Base-by-base conservation (phyloP, 2,888 invertebrate species). In the Agrenia bidenticulata region DNA sequence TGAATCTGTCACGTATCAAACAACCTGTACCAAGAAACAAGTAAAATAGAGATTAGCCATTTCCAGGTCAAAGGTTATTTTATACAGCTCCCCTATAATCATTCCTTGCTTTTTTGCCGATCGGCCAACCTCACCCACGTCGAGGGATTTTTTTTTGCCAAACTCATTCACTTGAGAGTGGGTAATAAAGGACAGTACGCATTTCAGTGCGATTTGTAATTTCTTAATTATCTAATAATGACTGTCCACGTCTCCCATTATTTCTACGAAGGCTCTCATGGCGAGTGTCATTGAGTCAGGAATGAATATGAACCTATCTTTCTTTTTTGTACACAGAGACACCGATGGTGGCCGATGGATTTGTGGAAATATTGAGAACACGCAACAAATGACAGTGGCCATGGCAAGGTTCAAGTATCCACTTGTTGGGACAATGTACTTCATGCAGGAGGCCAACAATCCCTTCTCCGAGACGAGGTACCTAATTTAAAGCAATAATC, bases 331-430 rank as follows among this genome's bases (percentile, higher is more conserved):
- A 45, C 63, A 41, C 51, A 72, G 75, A 60, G 76, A 74, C 42
- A 65, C 67, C 5, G 76, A 77, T 58, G 75, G 75, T 19, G 74
- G 75, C 19, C 74, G 77, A 53, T 82, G 81, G 81, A 78, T 82
- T 15, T 83, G 82, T 76, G 77, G 81, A 32, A 81, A 80, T 66
- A 79, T 82, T 37, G 78, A 77, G 61, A 68, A 76, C 73, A 61
- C 76, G 73, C 59, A 76, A 75, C 85, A 85, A 70, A 86, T 92
- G 82, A 83, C 85, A 45, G 89, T 91, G 0, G 92, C 92, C 0
- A 86, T 89, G 80, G 92, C 89, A 0, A 83, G 89, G 39, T 90
- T 90, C 79, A 85, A 89, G 2, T 95, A 94, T 81, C 96, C 95
- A 0, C 82, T 94, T 21, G 93, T 94, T 1, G 95, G 94, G 0